Percentiles rank a stretch among this genome's conserved stretches.
These are phyloP conservation scores for Gryllus bimaculatus DNA, from an alignment of 1,140 invertebrate genomes.

Conservation along the genomic window DNA sequence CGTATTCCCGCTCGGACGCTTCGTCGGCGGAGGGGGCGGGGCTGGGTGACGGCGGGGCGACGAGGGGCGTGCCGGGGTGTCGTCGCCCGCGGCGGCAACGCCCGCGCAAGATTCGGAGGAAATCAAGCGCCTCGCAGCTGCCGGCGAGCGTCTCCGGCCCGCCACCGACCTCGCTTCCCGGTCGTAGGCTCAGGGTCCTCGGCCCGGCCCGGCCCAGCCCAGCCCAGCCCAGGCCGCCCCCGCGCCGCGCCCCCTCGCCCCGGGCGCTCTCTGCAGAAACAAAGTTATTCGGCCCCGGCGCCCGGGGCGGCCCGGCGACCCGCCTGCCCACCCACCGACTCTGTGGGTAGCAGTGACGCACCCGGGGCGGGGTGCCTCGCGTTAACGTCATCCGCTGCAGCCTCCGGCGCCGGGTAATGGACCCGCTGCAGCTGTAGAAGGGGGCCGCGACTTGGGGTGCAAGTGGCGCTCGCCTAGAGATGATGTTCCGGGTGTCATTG, in stretches of 20 bases:
- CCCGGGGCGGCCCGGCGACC: too few relatives aligned
- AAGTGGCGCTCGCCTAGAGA: too few relatives aligned
- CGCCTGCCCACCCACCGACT: too few relatives aligned
- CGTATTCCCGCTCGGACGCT: background rate
- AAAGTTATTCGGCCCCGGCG: too few relatives aligned
- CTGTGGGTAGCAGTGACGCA: background rate
- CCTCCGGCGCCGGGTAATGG: background rate
- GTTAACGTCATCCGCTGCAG: background rate
- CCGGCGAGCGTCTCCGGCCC: conserved; percentile 11
- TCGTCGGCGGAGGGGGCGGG: too few relatives aligned
- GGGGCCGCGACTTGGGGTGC: too few relatives aligned
- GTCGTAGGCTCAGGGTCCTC: background rate
- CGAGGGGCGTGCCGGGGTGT: background rate
- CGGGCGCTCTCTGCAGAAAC: too few relatives aligned
- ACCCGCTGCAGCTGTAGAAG: too few relatives aligned
- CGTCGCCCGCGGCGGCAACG: background rate
- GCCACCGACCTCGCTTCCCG: background rate
- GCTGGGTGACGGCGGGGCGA: too few relatives aligned
- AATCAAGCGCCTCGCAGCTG: conserved; percentile 13
- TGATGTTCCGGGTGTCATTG: too few relatives aligned
- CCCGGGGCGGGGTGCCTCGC: too few relatives aligned
- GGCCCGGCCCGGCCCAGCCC: conserved; percentile 2
- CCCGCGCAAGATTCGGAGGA: background rate
- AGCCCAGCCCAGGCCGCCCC: background rate
- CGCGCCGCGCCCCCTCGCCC: too few relatives aligned